Evolutionary conservation across 2,113 vertebrate genomes (phyloP), one percentile per base, ranked within the genome.

Genomic region (Okapia johnstoni): DNA sequence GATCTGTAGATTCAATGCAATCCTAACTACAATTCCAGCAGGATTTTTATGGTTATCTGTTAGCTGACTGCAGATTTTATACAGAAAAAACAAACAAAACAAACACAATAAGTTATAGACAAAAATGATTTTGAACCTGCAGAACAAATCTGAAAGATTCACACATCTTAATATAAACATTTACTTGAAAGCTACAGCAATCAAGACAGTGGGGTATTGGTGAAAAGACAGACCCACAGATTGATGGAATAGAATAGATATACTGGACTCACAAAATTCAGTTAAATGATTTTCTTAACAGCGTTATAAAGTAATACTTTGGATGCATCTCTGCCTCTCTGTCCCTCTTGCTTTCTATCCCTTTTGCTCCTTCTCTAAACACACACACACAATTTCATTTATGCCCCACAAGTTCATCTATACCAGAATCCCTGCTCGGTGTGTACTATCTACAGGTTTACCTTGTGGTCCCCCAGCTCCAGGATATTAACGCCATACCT

Each of bases 371-470:
- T 12, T 61, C 28, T 28, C 87, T 14, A 60, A 73, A 43, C 54
- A 52, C 79, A 52, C 11, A 50, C 46, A 80, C 17, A 81, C 5
- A n/a, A n/a, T n/a, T 54, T 76, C 8, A 21, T n/a, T 30, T 63
- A 61, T 2, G 43, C 15, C 36, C 46, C 48, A 48, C 48, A 57
- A 85, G 46, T 36, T 36, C 36, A 28, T 7, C 55, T 48, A 15
- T 61, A 40, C 30, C 40, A 80, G 50, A 63, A 33, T 33, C 5
- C 28, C 0, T 26, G 60, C 26, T 98, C 97, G 1, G 70, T 3
- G 0, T 98, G 99, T 96, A 99, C 99, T 99, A 99, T 99, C 98
- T 99, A 99, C 23, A 99, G 98, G 98, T 99, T 99, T 88, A 99
- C 99, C 50, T 99, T 99, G 98, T 99, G 99, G 25, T 99, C 99